phyloP scores from a whole-genome alignment of 2,888 invertebrate genomes.

The Epinotia brunnichana region DNA sequence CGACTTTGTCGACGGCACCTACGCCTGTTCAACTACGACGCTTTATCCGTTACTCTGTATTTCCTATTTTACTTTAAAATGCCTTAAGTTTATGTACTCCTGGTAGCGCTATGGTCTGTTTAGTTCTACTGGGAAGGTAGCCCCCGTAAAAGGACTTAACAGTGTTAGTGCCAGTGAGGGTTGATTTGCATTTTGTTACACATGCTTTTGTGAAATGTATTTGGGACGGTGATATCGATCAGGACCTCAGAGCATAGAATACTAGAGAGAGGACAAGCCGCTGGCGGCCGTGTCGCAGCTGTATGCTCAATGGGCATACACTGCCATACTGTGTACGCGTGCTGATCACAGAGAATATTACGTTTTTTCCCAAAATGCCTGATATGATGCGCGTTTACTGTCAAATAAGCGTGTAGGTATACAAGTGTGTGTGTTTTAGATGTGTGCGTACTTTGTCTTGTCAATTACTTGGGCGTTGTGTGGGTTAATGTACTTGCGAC shows the following conservation, averaged over 20 bases:
- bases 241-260: slow-evolving; percentile 22
- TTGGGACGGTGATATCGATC: slow-evolving; percentile 27
- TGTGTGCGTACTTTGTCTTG: too few species aligned
- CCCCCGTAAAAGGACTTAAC: slow-evolving; percentile 30
- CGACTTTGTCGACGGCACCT: neutral
- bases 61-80: neutral
- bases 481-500: too few species aligned
- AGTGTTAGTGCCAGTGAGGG: slow-evolving; percentile 26
- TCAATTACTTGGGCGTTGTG: too few species aligned
- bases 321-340: too few species aligned
- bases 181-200: slow-evolving; percentile 40
- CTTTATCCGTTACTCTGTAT: slow-evolving; percentile 8
- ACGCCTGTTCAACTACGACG: neutral
- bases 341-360: too few species aligned
- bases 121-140: neutral
- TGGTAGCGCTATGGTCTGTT: neutral
- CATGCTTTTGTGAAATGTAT: slow-evolving; percentile 29
- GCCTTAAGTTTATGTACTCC: neutral
- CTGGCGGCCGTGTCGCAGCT: too few species aligned
- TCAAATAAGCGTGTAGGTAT: too few species aligned
- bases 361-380: too few species aligned
- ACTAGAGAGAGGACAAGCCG: too few species aligned
- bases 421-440: too few species aligned
- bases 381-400: too few species aligned
- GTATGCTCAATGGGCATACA: too few species aligned